phyloP scores from a whole-genome alignment of 2,888 invertebrate genomes.

The Ophion costatus region DNA sequence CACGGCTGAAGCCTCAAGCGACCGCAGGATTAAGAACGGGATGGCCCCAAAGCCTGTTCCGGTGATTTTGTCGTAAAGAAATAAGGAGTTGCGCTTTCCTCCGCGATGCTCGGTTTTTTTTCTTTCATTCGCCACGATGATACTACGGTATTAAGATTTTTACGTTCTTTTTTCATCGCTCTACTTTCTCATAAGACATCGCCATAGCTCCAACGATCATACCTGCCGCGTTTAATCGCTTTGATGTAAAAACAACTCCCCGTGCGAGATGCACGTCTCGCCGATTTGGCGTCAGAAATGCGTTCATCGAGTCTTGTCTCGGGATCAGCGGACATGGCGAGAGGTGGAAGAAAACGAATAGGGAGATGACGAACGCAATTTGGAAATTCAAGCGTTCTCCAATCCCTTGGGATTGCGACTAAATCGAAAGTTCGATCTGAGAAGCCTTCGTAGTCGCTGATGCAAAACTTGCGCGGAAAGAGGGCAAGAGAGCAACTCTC shows the following conservation, averaged over 20 bases:
- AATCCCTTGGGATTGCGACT: constrained; percentile 38
- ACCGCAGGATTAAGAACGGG: constrained; percentile 60
- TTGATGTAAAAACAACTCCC: constrained; percentile 3
- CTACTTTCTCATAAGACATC: constrained; percentile 3
- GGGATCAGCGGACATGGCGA: neutral
- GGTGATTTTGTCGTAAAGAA: constrained; percentile 59
- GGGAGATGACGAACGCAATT: constrained; percentile 61
- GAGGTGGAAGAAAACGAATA: neutral
- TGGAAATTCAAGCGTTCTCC: constrained; percentile 53
- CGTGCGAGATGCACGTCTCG: constrained; percentile 22
- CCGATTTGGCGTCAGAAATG: constrained; percentile 15
- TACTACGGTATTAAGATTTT: constrained; percentile 19
- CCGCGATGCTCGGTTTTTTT: constrained; percentile 26
- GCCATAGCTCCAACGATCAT: constrained; percentile 1
- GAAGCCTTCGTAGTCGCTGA: constrained; percentile 34
- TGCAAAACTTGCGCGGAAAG: constrained; percentile 10
- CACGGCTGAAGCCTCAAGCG: constrained; percentile 55
- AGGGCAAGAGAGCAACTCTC: constrained; percentile 46
- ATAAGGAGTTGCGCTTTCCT: constrained; percentile 53
- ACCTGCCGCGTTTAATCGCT: neutral
- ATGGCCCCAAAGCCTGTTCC: constrained; percentile 48
- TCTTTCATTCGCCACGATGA: neutral
- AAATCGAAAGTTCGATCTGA: constrained; percentile 50
- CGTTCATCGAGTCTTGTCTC: neutral
- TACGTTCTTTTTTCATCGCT: constrained; percentile 11